Percentiles rank a stretch among this genome's conserved stretches.
phyloP scores from a whole-genome alignment of 1,140 invertebrate species.

The Trichonephila clavata region DNA sequence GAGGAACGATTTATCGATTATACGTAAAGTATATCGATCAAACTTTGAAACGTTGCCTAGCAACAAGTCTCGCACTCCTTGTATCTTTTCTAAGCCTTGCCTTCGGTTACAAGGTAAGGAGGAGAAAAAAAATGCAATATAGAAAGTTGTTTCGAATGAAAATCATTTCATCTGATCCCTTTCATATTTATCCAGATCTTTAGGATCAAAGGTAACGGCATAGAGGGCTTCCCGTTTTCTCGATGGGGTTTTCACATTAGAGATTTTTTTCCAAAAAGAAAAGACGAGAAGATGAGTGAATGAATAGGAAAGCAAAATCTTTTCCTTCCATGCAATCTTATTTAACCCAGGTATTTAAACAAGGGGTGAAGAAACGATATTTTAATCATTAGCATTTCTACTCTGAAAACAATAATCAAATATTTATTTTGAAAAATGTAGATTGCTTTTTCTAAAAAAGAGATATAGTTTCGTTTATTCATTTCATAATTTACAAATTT shows the following conservation, averaged over 20 bases:
- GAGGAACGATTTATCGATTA: constrained; percentile 61
- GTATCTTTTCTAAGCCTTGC: background rate
- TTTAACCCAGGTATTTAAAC: no score
- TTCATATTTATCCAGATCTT: background rate
- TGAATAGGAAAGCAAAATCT: no score
- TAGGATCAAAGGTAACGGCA: background rate
- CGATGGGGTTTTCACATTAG: background rate
- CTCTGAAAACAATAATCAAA: no score
- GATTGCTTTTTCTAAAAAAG: no score
- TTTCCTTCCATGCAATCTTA: no score
- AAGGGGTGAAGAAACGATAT: no score
- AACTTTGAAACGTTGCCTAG: constrained; percentile 63
- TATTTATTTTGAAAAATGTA: no score
- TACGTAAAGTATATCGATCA: constrained; percentile 65
- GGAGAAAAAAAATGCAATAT: background rate
- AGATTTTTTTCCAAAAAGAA: no score
- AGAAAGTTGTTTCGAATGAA: background rate
- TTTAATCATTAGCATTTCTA: no score
- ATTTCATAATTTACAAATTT: no score
- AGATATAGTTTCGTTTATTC: no score
- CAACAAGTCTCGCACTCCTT: constrained; percentile 54
- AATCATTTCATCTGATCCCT: background rate
- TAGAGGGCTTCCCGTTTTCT: background rate
- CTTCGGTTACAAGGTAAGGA: background rate
- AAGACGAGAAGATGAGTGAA: no score